Evolutionary conservation across 92 coral and sea anemone species (phyloP).

Genomic region (Bergia puertoricense): DNA sequence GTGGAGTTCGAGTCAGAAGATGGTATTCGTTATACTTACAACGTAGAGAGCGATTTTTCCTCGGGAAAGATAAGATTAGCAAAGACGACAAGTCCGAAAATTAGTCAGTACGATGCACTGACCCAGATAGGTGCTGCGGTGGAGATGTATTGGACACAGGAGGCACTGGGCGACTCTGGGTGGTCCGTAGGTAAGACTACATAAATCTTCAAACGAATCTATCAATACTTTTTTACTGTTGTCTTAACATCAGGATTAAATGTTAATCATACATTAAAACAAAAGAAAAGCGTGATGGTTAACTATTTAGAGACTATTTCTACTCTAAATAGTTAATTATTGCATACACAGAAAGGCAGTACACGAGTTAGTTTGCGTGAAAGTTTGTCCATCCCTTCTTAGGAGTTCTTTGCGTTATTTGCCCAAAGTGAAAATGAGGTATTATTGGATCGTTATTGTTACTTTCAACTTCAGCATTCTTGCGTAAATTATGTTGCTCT

Average conservation of each 20-base stretch:
- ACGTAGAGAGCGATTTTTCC: constrained; percentile 8
- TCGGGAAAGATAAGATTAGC: constrained; percentile 21
- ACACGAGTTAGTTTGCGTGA: not conserved
- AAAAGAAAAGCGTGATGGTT: not conserved
- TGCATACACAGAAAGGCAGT: not conserved
- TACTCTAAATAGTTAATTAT: not conserved
- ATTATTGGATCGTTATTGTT: not conserved
- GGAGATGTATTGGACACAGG: constrained; percentile 41
- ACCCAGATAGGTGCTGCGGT: constrained; percentile 36
- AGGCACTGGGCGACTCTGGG: constrained; percentile 38
- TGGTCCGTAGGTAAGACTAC: constrained; percentile 49
- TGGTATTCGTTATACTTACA: constrained; percentile 25
- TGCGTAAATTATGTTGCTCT: no score
- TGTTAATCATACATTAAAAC: not conserved
- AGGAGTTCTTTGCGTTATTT: not conserved
- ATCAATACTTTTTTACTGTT: not conserved
- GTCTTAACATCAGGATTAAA: not conserved
- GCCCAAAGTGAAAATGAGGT: not conserved
- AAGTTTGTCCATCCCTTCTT: not conserved
- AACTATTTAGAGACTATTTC: no score
- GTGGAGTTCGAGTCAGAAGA: constrained; percentile 43
- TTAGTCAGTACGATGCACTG: constrained; percentile 40
- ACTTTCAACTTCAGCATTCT: not conserved
- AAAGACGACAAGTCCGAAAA: constrained; percentile 3
- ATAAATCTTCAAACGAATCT: constrained; percentile 5